Percentiles rank a stretch among this genome's conserved stretches.
Conservation (phyloP, 2,888 invertebrate species). For the Nezara viridula region DNA sequence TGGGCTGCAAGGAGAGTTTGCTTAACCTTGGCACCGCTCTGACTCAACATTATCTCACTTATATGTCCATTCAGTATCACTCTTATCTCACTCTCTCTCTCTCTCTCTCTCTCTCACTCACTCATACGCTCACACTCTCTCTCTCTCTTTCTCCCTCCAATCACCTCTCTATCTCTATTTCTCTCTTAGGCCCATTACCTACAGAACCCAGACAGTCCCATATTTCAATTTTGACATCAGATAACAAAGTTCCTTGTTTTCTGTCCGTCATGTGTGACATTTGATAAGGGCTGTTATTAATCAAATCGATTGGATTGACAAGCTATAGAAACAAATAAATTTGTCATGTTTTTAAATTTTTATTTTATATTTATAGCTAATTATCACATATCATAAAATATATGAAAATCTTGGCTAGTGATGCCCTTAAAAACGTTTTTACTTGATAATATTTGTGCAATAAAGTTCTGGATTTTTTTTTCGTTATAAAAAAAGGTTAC, state of each 20-base stretch:
- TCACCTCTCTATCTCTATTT: neutral
- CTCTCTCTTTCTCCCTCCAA: no score
- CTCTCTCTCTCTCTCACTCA: neutral
- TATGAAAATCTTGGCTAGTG: no score
- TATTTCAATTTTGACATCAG: constrained; percentile 26
- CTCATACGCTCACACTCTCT: no score
- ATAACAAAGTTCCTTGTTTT: neutral
- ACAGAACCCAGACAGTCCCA: neutral
- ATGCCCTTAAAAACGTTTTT: no score
- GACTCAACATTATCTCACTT: constrained; percentile 4
- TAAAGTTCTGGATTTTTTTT: no score
- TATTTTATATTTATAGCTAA: no score
- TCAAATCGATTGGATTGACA: neutral
- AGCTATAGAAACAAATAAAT: neutral
- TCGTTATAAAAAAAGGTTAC: no score
- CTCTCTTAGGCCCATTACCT: neutral
- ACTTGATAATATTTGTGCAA: no score
- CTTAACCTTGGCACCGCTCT: neutral
- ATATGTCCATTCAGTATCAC: neutral
- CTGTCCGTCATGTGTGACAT: neutral
- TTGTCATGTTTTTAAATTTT: no score
- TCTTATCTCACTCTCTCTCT: neutral
- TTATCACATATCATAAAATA: no score
- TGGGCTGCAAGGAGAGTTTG: neutral
- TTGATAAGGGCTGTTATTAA: neutral